Evolutionary conservation across 2,888 invertebrate genomes (phyloP).

Genomic region (Pristionchus maxplancki): DNA sequence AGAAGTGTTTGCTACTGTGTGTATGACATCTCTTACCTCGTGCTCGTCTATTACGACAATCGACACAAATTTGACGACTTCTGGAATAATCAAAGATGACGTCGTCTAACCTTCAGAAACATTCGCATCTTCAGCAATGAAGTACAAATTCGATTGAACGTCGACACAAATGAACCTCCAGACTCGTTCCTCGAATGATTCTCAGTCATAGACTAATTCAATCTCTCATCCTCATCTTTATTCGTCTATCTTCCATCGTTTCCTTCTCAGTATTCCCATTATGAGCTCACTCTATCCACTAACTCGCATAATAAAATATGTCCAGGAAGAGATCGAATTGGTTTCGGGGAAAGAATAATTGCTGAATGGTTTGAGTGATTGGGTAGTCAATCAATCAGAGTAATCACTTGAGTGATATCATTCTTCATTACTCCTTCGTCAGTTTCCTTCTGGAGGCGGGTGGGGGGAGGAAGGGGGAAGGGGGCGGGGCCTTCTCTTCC

Average conservation of each 20-base stretch:
- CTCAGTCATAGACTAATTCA: background rate
- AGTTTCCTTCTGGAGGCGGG: background rate
- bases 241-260: conserved; percentile 16
- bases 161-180: background rate
- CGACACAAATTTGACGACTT: background rate
- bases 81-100: background rate
- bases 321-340: background rate
- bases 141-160: background rate
- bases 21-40: conserved; percentile 15
- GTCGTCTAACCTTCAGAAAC: background rate
- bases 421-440: background rate
- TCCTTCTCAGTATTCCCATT: background rate
- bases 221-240: conserved; percentile 11
- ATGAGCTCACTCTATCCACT: background rate
- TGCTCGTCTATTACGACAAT: conserved; percentile 13
- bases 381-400: background rate
- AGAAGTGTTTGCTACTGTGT: conserved; percentile 10
- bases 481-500: too few relatives aligned
- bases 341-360: background rate
- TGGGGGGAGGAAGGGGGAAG: background rate
- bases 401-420: background rate
- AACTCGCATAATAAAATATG: conserved; percentile 20
- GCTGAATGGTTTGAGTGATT: background rate
- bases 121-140: background rate
- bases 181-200: background rate